Percentiles rank a stretch among this genome's conserved stretches.
phyloP scores from a whole-genome alignment of 2,797 vertebrate genomes.

The Danionella dracula region DNA sequence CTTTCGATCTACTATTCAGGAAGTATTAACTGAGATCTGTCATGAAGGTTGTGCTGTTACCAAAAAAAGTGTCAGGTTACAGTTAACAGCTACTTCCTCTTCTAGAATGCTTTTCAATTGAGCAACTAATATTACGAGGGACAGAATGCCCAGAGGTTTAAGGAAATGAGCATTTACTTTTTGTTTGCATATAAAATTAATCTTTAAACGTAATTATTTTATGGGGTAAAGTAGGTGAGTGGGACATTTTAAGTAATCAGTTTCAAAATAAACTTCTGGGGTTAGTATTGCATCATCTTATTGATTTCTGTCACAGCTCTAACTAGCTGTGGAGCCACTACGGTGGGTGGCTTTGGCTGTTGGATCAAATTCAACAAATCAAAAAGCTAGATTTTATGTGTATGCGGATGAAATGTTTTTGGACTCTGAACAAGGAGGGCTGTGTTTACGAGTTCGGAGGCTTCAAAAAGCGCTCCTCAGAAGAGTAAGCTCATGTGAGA shows the following conservation, averaged over 20 bases:
- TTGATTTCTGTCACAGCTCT: slow-evolving; percentile 10
- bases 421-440: slow-evolving; percentile 2
- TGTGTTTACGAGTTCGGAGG: slow-evolving; percentile 1
- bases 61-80: no score
- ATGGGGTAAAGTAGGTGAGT: neutral
- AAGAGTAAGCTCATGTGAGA: neutral
- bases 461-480: neutral
- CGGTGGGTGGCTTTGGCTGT: slow-evolving; percentile 4
- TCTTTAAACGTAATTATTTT: no score
- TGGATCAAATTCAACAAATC: slow-evolving; percentile 7
- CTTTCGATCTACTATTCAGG: no score
- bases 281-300: neutral
- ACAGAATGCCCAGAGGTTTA: no score
- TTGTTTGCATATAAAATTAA: no score
- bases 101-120: no score
- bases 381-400: neutral
- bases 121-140: no score
- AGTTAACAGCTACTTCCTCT: no score
- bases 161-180: no score
- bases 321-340: slow-evolving; percentile 8
- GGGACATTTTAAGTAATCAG: neutral
- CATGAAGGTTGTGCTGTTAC: no score
- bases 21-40: no score
- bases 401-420: neutral
- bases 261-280: neutral